Evolutionary conservation across 2,888 invertebrate species (phyloP).

Genomic region (Melangyna quadrimaculata): DNA sequence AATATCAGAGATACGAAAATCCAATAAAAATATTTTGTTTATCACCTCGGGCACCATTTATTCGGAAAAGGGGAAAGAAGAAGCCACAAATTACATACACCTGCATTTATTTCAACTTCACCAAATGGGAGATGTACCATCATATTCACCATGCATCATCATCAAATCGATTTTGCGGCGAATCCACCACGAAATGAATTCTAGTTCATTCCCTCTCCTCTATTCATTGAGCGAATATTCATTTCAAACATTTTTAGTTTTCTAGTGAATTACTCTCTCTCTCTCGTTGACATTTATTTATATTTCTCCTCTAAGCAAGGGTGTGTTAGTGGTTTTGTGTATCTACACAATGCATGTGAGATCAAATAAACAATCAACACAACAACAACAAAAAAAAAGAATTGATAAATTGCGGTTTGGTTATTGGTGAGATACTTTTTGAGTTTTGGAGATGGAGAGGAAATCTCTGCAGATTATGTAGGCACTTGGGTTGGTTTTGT

Average conservation of each 20-base stretch:
- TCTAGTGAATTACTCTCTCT: neutral
- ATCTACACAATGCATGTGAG: neutral
- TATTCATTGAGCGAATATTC: slow-evolving; percentile 33
- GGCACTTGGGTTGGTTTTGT: slow-evolving; percentile 28
- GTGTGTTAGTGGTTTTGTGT: neutral
- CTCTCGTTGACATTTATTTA: neutral
- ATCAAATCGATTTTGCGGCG: slow-evolving; percentile 27
- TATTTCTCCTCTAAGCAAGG: neutral
- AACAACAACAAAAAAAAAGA: too few species aligned
- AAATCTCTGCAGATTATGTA: slow-evolving; percentile 69
- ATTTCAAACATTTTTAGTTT: neutral
- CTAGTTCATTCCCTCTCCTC: slow-evolving; percentile 35
- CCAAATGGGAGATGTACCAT: neutral
- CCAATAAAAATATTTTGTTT: neutral
- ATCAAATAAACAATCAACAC: neutral
- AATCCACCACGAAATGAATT: slow-evolving; percentile 47
- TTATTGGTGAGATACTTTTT: slow-evolving; percentile 70
- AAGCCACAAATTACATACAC: neutral
- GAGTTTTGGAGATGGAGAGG: slow-evolving; percentile 54
- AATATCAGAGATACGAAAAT: neutral
- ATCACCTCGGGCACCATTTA: neutral
- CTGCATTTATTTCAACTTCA: too few species aligned
- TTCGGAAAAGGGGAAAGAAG: neutral
- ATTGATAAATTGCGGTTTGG: slow-evolving; percentile 69
- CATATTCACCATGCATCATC: too few species aligned